Base-by-base conservation (phyloP, 2,888 invertebrate genomes). In the Scelioninae gen. 2 region DNA sequence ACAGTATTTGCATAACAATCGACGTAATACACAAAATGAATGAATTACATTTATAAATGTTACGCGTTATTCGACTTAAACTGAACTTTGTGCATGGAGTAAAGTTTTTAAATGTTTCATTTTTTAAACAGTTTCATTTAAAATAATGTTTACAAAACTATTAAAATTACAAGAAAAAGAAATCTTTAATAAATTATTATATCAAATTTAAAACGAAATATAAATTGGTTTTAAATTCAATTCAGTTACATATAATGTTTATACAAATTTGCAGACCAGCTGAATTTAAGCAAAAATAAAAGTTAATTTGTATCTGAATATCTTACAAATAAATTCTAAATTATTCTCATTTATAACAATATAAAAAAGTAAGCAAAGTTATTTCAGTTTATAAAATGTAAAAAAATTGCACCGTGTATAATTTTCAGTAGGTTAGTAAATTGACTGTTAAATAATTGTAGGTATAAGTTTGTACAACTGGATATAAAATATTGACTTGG, bases 1-100 rank as follows among this genome's bases (percentile, higher is more conserved):
- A 55, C 35, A 28, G 2, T n/a, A 46, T 48, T 65, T 65, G 28
- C 46, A 19, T 64, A 61, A 50, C 41, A 60, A 45, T 39, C 9
- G 15, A 46, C 15, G 25, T 6, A 11, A 22, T 25, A 25, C 22
- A 22, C 2, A 5, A 13, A 25, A 7, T 9, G 4, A 9, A 5
- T 31, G 2, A 31, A 7, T 31, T 9, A 4, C 4, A 9, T 31
- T 16, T 39, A 6, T 39, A 39, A 35, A 35, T 35, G 39, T 16
- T 16, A 39, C 7, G 16, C 4, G 7, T 9, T 6, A 2, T 43
- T 43, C 11, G 10, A 9, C 10, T 39, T 39, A 39, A 16, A 57
- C 31, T 18, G 9, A 43, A 57, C 31, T 5, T 57, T 57, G 57
- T 57, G 57, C 57, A 25, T 39, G 18, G 22, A 31, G 9, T 31